These are phyloP conservation scores for Lucinisca nassula DNA, from an alignment of 2,888 invertebrate genomes.

Conservation along the genomic window DNA sequence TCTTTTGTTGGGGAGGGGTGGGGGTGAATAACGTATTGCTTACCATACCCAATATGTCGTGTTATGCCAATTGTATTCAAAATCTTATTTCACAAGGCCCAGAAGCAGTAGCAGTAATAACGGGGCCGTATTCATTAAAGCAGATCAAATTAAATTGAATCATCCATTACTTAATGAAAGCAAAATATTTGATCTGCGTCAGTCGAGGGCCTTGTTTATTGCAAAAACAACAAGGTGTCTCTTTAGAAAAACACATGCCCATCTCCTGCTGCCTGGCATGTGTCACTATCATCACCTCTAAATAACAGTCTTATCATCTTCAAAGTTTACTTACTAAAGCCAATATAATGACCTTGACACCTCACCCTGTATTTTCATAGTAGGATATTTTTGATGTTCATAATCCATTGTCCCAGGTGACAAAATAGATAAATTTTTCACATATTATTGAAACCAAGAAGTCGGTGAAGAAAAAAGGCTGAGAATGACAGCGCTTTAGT, in stretches of 20 bases:
- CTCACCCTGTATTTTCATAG: background rate
- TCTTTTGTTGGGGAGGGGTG: too few relatives aligned
- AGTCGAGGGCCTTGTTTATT: background rate
- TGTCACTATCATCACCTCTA: conserved; percentile 1
- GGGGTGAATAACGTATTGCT: too few relatives aligned
- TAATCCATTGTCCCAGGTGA: background rate
- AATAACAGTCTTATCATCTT: conserved; percentile 3
- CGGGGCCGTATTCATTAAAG: too few relatives aligned
- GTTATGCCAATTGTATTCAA: too few relatives aligned
- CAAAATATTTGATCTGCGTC: background rate
- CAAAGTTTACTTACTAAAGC: background rate
- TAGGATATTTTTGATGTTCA: conserved; percentile 1
- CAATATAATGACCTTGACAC: conserved; percentile 3
- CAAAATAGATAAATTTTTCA: background rate
- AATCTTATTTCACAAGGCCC: too few relatives aligned
- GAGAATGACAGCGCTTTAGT: too few relatives aligned
- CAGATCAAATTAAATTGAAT: too few relatives aligned
- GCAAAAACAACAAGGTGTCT: conserved; percentile 17
- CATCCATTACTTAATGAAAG: too few relatives aligned
- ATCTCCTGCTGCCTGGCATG: background rate
- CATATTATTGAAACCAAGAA: background rate
- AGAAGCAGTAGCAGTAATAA: too few relatives aligned
- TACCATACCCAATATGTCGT: too few relatives aligned
- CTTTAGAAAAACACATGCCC: conserved; percentile 16
- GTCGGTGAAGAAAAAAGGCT: too few relatives aligned